Evolutionary conservation across 2,797 vertebrate genomes (phyloP), one percentile per base, ranked within the genome.

Genomic region (Sphenodon punctatus): DNA sequence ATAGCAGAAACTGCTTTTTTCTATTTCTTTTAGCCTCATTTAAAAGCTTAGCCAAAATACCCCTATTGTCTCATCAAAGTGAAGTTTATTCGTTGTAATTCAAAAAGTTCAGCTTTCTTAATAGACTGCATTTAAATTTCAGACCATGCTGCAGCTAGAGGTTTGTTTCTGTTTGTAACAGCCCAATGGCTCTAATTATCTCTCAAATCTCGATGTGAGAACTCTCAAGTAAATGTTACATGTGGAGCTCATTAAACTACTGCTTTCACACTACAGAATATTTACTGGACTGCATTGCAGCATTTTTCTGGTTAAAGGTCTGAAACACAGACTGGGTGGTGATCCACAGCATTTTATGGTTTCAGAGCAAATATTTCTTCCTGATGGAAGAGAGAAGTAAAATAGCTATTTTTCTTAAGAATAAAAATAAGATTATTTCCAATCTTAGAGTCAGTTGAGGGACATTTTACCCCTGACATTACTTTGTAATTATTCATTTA

Each of bases 161-260:
- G 22, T 77, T 64, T 80, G 39, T 68, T 63, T 66, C 34, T 84
- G 3, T 60, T 70, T 41, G 68, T 9, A 65, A 27, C 46, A 16
- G 60, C 80, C 87, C 72, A 82, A n/a, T 66, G 66, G 8, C 66
- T 81, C 66, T 91, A 85, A 91, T 92, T 87, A 88, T 82, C 79
- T 77, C 38, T 64, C 76, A 72, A 85, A 61, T 75, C 66, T 82
- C 46, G 43, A 34, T 79, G 60, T 69, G 75, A 88, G 69, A 78
- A 72, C 36, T 70, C 27, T 72, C 51, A 87, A 60, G 77, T 78
- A 69, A 78, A 75, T 53, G n/a, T 67, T 63, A 30, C 8, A 38
- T 39, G 63, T 56, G 38, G n/a, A 80, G 6, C 56, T 79, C 39
- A 12, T 81, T 78, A 92, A 82, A 69, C 36, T 36, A 22, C 55